Evolutionary conservation across 1,140 invertebrate genomes (phyloP).

Genomic region (Drosophila ohnishii): DNA sequence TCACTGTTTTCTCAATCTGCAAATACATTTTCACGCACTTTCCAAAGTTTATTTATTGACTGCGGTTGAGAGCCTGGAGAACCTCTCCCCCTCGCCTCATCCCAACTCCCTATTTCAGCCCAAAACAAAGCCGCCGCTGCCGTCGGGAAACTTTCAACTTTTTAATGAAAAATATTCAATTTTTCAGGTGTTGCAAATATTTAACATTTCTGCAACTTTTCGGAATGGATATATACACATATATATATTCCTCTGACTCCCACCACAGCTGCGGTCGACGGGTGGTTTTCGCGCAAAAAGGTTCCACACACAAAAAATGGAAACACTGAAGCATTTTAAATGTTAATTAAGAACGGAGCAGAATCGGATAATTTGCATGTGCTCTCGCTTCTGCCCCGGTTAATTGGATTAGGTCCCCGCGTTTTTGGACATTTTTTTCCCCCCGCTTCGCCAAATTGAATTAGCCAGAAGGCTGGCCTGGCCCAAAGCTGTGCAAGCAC

Average conservation of each 20-base stretch:
- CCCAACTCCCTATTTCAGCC: not conserved
- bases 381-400: constrained; percentile 15
- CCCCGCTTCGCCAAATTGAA: constrained; percentile 21
- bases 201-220: constrained; percentile 67
- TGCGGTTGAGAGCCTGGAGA: constrained; percentile 30
- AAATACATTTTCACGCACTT: constrained; percentile 66
- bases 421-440: constrained; percentile 31
- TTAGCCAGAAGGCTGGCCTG: constrained; percentile 17
- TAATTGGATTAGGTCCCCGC: constrained; percentile 56
- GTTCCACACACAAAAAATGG: constrained; percentile 8
- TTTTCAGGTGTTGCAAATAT: constrained; percentile 79
- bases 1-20: constrained; percentile 1
- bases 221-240: constrained; percentile 4
- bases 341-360: constrained; percentile 65
- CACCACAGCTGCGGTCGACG: constrained; percentile 19
- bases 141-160: constrained; percentile 67
- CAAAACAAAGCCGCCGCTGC: constrained; percentile 8
- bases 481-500: not conserved
- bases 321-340: constrained; percentile 66
- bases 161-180: constrained; percentile 81
- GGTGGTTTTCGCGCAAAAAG: constrained; percentile 36
- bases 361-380: constrained; percentile 59
- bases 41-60: constrained; percentile 78
- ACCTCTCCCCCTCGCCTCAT: not conserved
- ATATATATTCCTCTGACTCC: not conserved